A percentile compares a stretch with the other conserved stretches of the same genome.
Evolutionary conservation across 1,140 invertebrate species (phyloP).

Genomic region (Sweltsa coloradensis): DNA sequence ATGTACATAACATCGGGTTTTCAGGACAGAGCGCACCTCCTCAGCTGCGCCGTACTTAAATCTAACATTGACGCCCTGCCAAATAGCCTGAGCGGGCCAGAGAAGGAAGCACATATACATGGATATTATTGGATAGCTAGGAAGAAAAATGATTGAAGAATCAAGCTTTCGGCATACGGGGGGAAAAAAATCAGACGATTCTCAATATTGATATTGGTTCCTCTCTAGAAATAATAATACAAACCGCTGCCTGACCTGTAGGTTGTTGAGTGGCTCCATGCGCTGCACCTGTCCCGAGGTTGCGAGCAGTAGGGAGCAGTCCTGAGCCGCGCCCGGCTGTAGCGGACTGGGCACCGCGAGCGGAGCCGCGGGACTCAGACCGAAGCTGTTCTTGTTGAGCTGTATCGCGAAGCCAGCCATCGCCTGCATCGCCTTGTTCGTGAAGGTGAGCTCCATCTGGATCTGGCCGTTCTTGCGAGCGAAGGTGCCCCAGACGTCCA

Average conservation of each 20-base stretch:
- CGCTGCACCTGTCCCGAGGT: slow-evolving; percentile 86
- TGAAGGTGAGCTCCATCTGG: slow-evolving; percentile 93
- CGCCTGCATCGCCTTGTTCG: slow-evolving; percentile 96
- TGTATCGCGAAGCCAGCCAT: slow-evolving; percentile 96
- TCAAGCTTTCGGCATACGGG: too few species aligned
- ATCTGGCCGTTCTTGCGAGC: slow-evolving; percentile 75
- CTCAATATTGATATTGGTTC: too few species aligned
- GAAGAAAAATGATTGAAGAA: too few species aligned
- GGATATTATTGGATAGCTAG: too few species aligned
- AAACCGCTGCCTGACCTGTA: slow-evolving; percentile 53
- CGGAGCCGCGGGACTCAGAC: slow-evolving; percentile 70
- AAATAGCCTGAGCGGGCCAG: too few species aligned
- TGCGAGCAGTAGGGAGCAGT: slow-evolving; percentile 61
- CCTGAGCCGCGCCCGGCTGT: slow-evolving; percentile 71
- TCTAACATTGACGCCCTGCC: too few species aligned
- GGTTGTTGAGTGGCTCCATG: slow-evolving; percentile 94
- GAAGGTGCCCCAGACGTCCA: slow-evolving; percentile 96
- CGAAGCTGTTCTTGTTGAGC: slow-evolving; percentile 97
- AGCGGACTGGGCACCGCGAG: slow-evolving; percentile 68
- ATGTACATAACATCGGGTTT: too few species aligned
- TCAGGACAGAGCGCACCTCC: too few species aligned
- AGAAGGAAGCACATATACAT: too few species aligned
- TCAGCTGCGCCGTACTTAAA: too few species aligned
- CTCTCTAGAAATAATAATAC: too few species aligned
- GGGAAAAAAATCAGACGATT: not conserved